A percentile compares a stretch with the other conserved stretches of the same genome.
Evolutionary conservation across 1,140 invertebrate species (phyloP).

Genomic region (Drosophila nikananu): DNA sequence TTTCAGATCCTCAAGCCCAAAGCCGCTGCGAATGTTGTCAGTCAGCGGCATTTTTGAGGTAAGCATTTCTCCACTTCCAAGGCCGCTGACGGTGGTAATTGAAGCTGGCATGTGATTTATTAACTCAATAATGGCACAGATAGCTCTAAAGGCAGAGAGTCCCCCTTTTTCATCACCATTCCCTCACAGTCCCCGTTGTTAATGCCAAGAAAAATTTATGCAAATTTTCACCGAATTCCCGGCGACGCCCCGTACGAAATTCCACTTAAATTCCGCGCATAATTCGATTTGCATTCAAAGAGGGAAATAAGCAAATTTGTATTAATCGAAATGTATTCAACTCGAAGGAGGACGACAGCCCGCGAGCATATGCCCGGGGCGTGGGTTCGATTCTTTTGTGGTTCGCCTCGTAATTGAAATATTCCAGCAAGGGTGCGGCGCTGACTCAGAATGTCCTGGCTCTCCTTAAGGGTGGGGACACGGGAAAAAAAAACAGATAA

Average conservation of each 20-base stretch:
- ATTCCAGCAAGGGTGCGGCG: slow-evolving; percentile 14
- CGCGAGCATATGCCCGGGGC: slow-evolving; percentile 30
- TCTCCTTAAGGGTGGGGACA: background rate
- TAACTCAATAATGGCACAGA: slow-evolving; percentile 70
- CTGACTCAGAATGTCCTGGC: slow-evolving; percentile 5
- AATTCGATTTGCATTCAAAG: slow-evolving; percentile 67
- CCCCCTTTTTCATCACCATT: background rate
- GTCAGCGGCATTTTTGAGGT: slow-evolving; percentile 60
- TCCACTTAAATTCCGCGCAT: slow-evolving; percentile 68
- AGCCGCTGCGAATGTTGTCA: slow-evolving; percentile 30
- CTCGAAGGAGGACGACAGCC: slow-evolving; percentile 17
- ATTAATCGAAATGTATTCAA: slow-evolving; percentile 72
- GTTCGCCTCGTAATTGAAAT: slow-evolving; percentile 44
- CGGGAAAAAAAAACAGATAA: background rate
- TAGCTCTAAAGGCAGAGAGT: slow-evolving; percentile 20
- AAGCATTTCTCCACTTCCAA: slow-evolving; percentile 28
- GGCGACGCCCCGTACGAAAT: slow-evolving; percentile 31
- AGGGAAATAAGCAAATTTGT: slow-evolving; percentile 49
- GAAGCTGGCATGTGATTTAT: slow-evolving; percentile 76
- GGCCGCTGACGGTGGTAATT: slow-evolving; percentile 46
- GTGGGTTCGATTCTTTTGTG: slow-evolving; percentile 36
- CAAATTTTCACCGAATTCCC: slow-evolving; percentile 56
- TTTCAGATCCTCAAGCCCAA: slow-evolving; percentile 46
- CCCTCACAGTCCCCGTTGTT: slow-evolving; percentile 28
- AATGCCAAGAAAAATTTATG: slow-evolving; percentile 73